Percentiles rank a stretch among this genome's conserved stretches.
Evolutionary conservation across 2,113 vertebrate species (phyloP).

Genomic region (Asarcornis scutulata): DNA sequence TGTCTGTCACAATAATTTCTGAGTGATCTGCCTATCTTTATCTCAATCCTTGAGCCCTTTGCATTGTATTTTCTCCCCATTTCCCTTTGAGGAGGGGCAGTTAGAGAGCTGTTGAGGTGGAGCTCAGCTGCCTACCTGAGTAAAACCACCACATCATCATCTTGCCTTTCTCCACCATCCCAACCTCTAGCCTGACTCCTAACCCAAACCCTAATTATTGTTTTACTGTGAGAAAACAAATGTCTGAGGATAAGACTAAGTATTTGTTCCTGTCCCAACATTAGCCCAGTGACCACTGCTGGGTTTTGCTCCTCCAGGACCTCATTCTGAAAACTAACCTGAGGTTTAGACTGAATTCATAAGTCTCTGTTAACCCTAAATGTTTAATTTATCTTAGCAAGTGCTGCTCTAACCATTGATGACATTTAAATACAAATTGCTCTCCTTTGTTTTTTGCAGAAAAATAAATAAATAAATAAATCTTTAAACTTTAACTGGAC

Average conservation of each 20-base stretch:
- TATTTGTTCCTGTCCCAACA: background rate
- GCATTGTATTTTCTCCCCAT: too few species aligned
- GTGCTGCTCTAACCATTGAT: background rate
- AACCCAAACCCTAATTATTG: background rate
- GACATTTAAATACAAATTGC: background rate
- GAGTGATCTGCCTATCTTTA: too few species aligned
- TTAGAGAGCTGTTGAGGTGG: too few species aligned
- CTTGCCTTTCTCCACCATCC: background rate
- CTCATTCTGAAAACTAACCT: background rate
- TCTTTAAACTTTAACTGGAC: background rate
- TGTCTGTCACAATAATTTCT: too few species aligned
- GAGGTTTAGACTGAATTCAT: background rate
- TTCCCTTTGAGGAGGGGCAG: too few species aligned
- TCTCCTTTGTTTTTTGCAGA: background rate
- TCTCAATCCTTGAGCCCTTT: too few species aligned
- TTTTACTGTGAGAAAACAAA: background rate
- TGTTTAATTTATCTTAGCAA: background rate
- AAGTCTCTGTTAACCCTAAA: background rate
- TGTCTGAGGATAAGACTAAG: background rate
- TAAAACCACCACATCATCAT: background rate
- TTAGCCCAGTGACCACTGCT: background rate
- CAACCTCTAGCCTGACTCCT: background rate
- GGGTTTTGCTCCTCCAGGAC: background rate
- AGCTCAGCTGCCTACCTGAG: too few species aligned
- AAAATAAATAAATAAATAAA: background rate